These are phyloP conservation scores for Acholoe squamosa DNA, from an alignment of 2,888 invertebrate genomes.

Conservation along the genomic window DNA sequence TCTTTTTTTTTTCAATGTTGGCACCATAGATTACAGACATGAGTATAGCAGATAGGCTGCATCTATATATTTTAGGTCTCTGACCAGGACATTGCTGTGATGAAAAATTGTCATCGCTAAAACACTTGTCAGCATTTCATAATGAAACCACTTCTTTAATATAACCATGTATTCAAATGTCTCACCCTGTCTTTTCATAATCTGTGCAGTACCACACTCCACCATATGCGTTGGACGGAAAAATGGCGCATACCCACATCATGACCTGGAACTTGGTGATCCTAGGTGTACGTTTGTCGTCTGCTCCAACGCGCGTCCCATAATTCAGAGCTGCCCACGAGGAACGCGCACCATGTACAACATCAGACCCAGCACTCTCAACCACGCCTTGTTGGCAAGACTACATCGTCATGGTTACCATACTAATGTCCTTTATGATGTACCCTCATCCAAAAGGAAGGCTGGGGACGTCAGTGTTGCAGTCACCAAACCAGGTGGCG, in stretches of 20 bases:
- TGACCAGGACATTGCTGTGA: too few species aligned
- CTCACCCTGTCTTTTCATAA: not conserved
- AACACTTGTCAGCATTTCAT: too few species aligned
- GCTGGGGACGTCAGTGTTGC: not conserved
- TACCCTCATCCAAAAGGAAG: not conserved
- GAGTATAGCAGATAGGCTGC: too few species aligned
- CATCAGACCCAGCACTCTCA: slow-evolving; percentile 1
- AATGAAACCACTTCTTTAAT: too few species aligned
- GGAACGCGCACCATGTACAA: slow-evolving; percentile 63
- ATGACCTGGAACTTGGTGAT: slow-evolving; percentile 61
- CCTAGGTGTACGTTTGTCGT: slow-evolving; percentile 63
- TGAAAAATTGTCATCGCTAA: too few species aligned
- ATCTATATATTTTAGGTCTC: too few species aligned
- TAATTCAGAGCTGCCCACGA: slow-evolving; percentile 62
- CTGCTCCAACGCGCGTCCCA: slow-evolving; percentile 61
- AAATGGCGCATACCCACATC: slow-evolving; percentile 59
- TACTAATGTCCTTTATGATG: not conserved
- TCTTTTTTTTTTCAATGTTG: too few species aligned
- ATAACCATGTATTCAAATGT: too few species aligned
- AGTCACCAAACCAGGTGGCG: not conserved
- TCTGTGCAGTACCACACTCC: slow-evolving; percentile 51
- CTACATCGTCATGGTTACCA: slow-evolving; percentile 43
- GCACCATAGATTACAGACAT: too few species aligned
- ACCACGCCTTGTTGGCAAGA: not conserved
- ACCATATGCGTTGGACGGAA: slow-evolving; percentile 32